phyloP scores from a whole-genome alignment of 2,797 vertebrate species.

The Pseudomugil gertrudae region DNA sequence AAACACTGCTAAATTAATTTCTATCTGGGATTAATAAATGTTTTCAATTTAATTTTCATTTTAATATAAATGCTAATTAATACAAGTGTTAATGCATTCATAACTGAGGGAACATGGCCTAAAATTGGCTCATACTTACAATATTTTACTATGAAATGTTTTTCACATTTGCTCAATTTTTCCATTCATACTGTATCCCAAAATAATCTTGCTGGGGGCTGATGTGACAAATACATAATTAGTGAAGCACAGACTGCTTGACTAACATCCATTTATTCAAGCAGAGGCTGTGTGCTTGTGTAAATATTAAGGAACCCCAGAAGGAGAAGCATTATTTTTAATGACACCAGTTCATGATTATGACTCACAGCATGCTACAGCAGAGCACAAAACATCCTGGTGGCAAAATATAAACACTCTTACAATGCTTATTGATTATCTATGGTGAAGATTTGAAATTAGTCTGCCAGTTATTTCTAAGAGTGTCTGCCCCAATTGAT shows the following conservation, averaged over 20 bases:
- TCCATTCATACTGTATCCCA: conserved; percentile 32
- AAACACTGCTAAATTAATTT: too few relatives aligned
- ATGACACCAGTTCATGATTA: conserved; percentile 47
- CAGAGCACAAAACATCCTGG: conserved; percentile 4
- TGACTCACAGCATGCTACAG: conserved; percentile 37
- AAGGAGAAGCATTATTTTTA: conserved; percentile 44
- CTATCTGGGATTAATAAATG: too few relatives aligned
- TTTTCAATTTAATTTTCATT: too few relatives aligned
- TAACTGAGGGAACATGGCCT: conserved; percentile 2
- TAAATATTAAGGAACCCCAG: conserved; percentile 31
- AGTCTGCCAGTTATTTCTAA: conserved; percentile 12
- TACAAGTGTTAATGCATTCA: too few relatives aligned
- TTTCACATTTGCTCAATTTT: conserved; percentile 31
- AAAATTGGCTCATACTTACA: conserved; percentile 2
- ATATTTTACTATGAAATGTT: conserved; percentile 16
- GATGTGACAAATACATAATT: conserved; percentile 31
- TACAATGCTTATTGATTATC: neutral
- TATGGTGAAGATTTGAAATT: conserved; percentile 25
- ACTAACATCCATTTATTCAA: conserved; percentile 39
- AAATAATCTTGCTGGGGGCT: conserved; percentile 30
- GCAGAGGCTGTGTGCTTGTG: conserved; percentile 21
- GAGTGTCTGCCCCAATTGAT: neutral
- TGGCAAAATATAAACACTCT: conserved; percentile 15
- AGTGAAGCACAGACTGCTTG: conserved; percentile 28
- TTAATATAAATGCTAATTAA: conserved; percentile 11